These are phyloP conservation scores for Mylabris sibirica DNA, from an alignment of 2,888 invertebrate species.

Conservation along the genomic window DNA sequence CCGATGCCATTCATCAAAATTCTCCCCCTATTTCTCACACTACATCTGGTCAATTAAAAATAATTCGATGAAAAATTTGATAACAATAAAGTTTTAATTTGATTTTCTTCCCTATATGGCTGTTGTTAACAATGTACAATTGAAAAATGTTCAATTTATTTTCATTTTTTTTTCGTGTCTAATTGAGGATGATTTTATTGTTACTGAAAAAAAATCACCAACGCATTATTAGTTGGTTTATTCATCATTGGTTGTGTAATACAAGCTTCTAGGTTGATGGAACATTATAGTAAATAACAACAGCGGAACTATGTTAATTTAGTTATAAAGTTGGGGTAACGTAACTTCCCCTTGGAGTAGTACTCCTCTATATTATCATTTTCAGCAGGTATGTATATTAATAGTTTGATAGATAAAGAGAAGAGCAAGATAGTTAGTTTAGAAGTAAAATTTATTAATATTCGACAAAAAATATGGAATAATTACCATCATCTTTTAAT, in stretches of 20 bases:
- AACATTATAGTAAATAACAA: constrained; percentile 44
- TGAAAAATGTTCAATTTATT: background rate
- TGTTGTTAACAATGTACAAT: background rate
- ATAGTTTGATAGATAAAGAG: constrained; percentile 18
- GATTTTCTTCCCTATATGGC: background rate
- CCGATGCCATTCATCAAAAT: constrained; percentile 6
- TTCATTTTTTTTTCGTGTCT: background rate
- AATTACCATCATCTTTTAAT: background rate
- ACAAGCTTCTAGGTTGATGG: constrained; percentile 40
- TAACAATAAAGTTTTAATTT: constrained; percentile 3
- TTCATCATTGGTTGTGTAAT: constrained; percentile 34
- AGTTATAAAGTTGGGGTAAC: constrained; percentile 55
- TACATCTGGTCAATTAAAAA: background rate
- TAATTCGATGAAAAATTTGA: background rate
- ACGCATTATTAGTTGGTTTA: background rate
- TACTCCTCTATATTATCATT: constrained; percentile 30
- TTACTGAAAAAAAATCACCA: background rate
- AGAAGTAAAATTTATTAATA: too few species aligned
- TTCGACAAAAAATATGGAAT: constrained; percentile 18
- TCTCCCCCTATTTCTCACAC: background rate
- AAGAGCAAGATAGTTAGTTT: constrained; percentile 1
- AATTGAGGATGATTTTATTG: too few species aligned
- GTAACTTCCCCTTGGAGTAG: constrained; percentile 44
- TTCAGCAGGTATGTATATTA: constrained; percentile 7
- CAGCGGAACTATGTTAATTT: constrained; percentile 58